Base-by-base conservation (phyloP, 2,797 vertebrate species). In the Rhinogobio ventralis region DNA sequence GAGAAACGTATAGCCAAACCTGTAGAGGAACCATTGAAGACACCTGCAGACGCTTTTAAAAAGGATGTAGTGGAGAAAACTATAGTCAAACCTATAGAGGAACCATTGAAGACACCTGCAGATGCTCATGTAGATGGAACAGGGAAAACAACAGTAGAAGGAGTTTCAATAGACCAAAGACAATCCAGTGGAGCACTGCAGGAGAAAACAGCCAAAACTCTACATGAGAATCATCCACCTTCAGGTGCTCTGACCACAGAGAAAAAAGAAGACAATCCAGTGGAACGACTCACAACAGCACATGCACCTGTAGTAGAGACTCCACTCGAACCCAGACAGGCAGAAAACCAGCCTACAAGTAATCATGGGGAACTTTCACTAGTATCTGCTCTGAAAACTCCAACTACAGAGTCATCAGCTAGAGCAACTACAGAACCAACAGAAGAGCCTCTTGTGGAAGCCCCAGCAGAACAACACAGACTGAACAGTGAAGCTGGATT, bases 311-410 rank as follows among this genome's bases (percentile, higher is more conserved):
- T 39, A 49, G 8, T n/a, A 19, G 20, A 79, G 28, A 13, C n/a
- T 45, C 17, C n/a, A n/a, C 23, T 62, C 1, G 8, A 64, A 46
- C 39, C n/a, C 25, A 64, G 20, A 73, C 51, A 30, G 20, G 25
- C 20, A 49, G 42, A 62, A 72, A 33, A 33, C 55, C 68, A 73
- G 53, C 53, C 11, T 23, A 62, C 7, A 82, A 49, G n/a, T 25
- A 64, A 23, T 49, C 8, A 75, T 23, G 60, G 14, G 13, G n/a
- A 57, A 46, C 3, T 46, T 45, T 42, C 69, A 36, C 28, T 66
- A 49, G 11, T 19, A 51, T 39, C 88, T 67, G 83, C 80, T 53
- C 6, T 83, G 45, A 60, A 89, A 42, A 8, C 85, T 49, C 51
- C 13, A 33, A 15, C 69, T 45, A 66, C 53, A 82, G 66, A 79